A percentile compares a stretch with the other conserved stretches of the same genome.
Evolutionary conservation across 2,888 invertebrate species (phyloP).

Genomic region (Carabus problematicus): DNA sequence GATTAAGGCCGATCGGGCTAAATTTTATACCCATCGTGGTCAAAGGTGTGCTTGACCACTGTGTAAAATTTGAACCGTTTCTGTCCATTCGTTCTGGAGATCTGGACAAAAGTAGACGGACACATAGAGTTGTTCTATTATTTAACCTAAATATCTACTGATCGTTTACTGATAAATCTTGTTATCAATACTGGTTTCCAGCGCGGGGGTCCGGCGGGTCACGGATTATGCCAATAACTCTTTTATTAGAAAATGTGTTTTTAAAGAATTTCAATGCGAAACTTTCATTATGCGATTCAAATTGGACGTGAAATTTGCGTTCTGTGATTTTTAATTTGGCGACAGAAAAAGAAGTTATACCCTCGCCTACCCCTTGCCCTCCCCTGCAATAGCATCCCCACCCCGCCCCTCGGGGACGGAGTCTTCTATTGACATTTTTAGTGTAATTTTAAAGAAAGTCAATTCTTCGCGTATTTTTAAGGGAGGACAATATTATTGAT

Average conservation of each 20-base stretch:
- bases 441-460: slow-evolving; percentile 28
- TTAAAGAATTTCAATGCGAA: slow-evolving; percentile 49
- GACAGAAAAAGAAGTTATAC: slow-evolving; percentile 33
- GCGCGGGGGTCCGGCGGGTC: background rate
- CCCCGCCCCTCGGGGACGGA: background rate
- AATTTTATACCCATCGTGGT: no score
- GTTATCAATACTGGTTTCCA: slow-evolving; percentile 28
- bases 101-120: no score
- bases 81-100: no score
- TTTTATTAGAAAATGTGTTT: slow-evolving; percentile 50
- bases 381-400: background rate
- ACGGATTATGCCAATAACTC: slow-evolving; percentile 39
- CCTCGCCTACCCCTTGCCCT: no score
- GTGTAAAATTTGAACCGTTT: no score
- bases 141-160: no score
- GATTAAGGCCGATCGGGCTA: no score
- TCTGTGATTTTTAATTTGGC: slow-evolving; percentile 33
- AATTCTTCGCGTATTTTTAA: no score
- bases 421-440: slow-evolving; percentile 38
- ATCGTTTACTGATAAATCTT: no score
- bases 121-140: no score
- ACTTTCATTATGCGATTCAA: slow-evolving; percentile 46
- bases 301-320: slow-evolving; percentile 37
- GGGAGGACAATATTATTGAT: no score
- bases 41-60: no score